Base-by-base conservation (phyloP, 2,888 invertebrate species). In the Agrotis puta region DNA sequence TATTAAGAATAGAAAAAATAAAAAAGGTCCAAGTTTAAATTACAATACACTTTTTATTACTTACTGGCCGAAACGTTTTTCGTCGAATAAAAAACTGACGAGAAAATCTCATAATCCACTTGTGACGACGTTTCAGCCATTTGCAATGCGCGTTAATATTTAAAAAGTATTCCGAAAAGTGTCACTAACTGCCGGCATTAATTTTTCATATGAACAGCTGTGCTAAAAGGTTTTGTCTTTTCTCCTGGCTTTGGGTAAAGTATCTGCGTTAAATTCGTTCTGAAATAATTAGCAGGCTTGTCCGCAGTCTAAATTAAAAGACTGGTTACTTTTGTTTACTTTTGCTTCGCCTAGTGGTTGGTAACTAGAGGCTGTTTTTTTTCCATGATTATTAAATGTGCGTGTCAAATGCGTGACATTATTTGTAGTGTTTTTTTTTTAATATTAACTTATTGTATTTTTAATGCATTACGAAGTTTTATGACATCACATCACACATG, bases 181-280 rank as follows among this genome's bases (percentile, higher is more conserved):
- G 69, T 63, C 77, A 64, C 70, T 75, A 72, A 75, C 66, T 74
- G 84, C 56, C 56, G 62, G 4, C 74, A 81, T 84, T 70, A 71
- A 72, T 74, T 66, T 84, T 84, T 81, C 76, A 84, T 63, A 72
- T 59, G 22, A 70, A 69, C 74, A 59, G 62, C 56, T 64, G 53
- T 13, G 72, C 63, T 81, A 75, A 84, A 84, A 84, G 82, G 74
- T 73, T 81, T 77, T 79, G 48, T 66, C 57, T 54, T 22, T 72
- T 39, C 39, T 67, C 20, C 11, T 66, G 70, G n/a, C 59, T 64
- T 51, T 51, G 27, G 16, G 16, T 61, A 71, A 70, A 24, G 64
- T 11, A 39, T 4, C 48, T 65, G 59, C 18, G 54, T 45, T 22
- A 45, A 56, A 68, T 62, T 54, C 5, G 5, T 62, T 50, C 27